Base-by-base conservation (phyloP, 1,140 invertebrate genomes). In the Venustaconcha ellipsiformis region DNA sequence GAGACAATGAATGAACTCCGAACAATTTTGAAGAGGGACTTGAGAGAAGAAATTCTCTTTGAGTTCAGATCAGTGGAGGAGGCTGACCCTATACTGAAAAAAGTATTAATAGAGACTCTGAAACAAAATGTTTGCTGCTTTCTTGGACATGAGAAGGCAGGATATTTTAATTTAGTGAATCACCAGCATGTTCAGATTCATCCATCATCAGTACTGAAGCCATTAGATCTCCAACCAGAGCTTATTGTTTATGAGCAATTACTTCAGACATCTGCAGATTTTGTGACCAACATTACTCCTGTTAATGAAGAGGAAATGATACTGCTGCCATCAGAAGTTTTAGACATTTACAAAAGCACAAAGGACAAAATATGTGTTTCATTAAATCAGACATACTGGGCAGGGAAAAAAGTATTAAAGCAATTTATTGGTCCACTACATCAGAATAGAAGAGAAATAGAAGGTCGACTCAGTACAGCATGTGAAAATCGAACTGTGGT, bases 161-260 rank as follows among this genome's bases (percentile, higher is more conserved):
- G 87, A 11, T 88, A 87, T 74, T 60, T 80, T 30, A 72, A 82
- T 14, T 48, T 78, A 20, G 65, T 65, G 20, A 73, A 75, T 37
- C 65, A 81, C 6, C 81, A 83, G 30, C 65, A 72, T 20, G 84
- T 85, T 5, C 74, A 83, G 60, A 30, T 86, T 20, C 86, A 87
- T 72, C 87, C 87, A n/a, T 87, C 86, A 2, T 88, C 86, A 23
- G 56, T 70, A 26, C 30, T 88, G 30, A 65, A 65, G 23, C 59
- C 72, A 20, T 67, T 83, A 17, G 82, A 73, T 57, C 26, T 68
- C n/a, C 70, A 74, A 8, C 85, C 84, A 55, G 67, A 82, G 26
- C 87, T 84, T 84, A 60, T 88, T 14, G 82, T 88, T 13, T 85
- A 80, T 57, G 76, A 80, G 14, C 72, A 81, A 63, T 67, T 85